Evolutionary conservation across 2,797 vertebrate genomes (phyloP), one percentile per base, ranked within the genome.

Genomic region (Malurus leucopterus): DNA sequence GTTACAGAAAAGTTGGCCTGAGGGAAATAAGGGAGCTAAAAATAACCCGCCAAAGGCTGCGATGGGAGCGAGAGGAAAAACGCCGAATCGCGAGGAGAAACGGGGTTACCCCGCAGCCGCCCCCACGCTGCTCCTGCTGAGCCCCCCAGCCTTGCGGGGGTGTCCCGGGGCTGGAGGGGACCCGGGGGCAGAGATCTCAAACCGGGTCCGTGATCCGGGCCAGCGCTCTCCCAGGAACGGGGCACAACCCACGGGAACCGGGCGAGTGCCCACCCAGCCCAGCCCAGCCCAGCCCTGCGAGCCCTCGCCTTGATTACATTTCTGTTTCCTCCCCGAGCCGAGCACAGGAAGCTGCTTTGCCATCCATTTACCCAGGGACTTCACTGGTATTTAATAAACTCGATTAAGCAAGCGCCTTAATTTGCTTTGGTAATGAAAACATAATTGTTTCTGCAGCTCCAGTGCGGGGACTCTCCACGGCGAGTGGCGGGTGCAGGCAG

Each of bases 341-440:
- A 92, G 90, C 80, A 50, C 71, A 84, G 86, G 84, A 91, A 92
- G 57, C 83, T 85, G 86, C 90, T 93, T 57, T 86, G 68, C 91
- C 77, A 41, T 88, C 84, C 90, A 49, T 93, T 94, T 81, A 86
- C 90, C 92, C 87, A 85, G 87, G 90, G 94, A 94, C 81, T 85
- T 92, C 92, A 92, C 13, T 95, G 85, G 90, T 95, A 93, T 95
- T 95, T 95, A 95, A 95, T 95, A 94, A 94, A 95, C 90, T 94
- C 85, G 50, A 93, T 95, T 95, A 95, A 94, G 94, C 93, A 91
- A 84, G 89, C 26, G 65, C 95, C 95, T 94, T 96, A 88, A 95
- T 95, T 95, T 95, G 95, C 93, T 95, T 94, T 91, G 34, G 59
- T 94, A 95, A 95, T 95, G 93, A 91, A 96, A 95, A 93, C 93